Conservation (phyloP, 2,797 vertebrate species). For the Atherinosoma microstoma region DNA sequence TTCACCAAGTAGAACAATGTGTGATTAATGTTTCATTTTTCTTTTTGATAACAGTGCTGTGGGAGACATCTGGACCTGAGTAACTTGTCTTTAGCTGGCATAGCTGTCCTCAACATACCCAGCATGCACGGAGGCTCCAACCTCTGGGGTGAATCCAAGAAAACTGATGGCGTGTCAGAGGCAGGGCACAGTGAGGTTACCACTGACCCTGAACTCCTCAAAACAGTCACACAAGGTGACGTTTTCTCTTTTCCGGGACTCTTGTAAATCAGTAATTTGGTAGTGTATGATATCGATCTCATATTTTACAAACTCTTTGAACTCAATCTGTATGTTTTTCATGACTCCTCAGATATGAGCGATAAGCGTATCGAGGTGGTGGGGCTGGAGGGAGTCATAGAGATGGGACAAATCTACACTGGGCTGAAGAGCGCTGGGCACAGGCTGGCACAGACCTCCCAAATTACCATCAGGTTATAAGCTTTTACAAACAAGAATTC, state of each 20-base stretch:
- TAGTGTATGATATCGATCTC: background rate
- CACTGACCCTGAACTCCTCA: slow-evolving; percentile 88
- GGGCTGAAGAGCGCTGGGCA: slow-evolving; percentile 90
- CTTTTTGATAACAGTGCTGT: slow-evolving; percentile 82
- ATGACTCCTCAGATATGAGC: slow-evolving; percentile 83
- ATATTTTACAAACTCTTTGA: background rate
- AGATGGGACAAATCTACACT: slow-evolving; percentile 97
- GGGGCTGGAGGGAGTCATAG: slow-evolving; percentile 90
- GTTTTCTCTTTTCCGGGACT: background rate
- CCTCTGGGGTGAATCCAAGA: slow-evolving; percentile 94
- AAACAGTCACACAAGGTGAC: slow-evolving; percentile 89
- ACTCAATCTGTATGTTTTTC: slow-evolving; percentile 10
- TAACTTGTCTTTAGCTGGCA: slow-evolving; percentile 85
- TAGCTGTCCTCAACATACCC: slow-evolving; percentile 95
- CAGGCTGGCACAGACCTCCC: slow-evolving; percentile 90
- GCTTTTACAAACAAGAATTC: slow-evolving; percentile 13
- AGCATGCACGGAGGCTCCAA: slow-evolving; percentile 96
- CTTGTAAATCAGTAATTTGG: background rate
- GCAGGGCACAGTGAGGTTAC: slow-evolving; percentile 82
- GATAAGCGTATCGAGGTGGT: slow-evolving; percentile 92
- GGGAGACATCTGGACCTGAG: slow-evolving; percentile 87
- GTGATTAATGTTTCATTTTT: background rate
- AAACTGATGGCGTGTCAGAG: slow-evolving; percentile 74
- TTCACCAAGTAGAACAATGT: background rate
- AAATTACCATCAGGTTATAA: slow-evolving; percentile 89